A percentile compares a stretch with the other conserved stretches of the same genome.
These are phyloP conservation scores for Drosophila tripunctata DNA, from an alignment of 2,888 invertebrate species.

Conservation along the genomic window DNA sequence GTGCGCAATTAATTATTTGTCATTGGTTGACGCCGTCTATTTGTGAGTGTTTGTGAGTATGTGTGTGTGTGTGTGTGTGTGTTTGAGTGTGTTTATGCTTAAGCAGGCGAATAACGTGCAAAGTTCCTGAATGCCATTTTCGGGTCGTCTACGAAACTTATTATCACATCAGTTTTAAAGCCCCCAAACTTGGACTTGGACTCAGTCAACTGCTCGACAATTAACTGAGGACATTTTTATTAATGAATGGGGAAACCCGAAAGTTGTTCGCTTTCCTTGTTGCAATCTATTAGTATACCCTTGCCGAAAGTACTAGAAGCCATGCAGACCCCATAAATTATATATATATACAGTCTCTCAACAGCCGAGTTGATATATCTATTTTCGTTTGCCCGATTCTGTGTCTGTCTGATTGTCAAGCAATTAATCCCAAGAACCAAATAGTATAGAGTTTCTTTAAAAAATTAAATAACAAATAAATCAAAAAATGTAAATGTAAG, in stretches of 20 bases:
- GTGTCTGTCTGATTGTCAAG: too few species aligned
- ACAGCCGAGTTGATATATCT: too few species aligned
- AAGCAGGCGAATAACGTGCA: conserved; percentile 45
- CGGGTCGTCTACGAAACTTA: conserved; percentile 45
- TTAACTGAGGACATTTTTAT: conserved; percentile 54
- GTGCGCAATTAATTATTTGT: conserved; percentile 77
- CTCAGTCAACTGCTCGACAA: conserved; percentile 41
- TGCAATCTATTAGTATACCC: too few species aligned
- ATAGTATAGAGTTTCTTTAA: too few species aligned
- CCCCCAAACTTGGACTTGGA: conserved; percentile 22
- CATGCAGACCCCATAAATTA: too few species aligned
- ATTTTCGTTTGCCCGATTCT: too few species aligned
- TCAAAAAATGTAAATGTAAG: too few species aligned
- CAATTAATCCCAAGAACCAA: too few species aligned
- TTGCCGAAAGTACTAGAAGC: too few species aligned
- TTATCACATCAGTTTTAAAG: conserved; percentile 50
- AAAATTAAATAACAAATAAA: too few species aligned
- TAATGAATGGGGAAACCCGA: conserved; percentile 23
- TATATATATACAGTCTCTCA: too few species aligned
- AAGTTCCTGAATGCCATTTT: conserved; percentile 47
- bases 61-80: conserved; percentile 3
- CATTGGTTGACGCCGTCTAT: conserved; percentile 60
- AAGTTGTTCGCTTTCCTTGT: neutral
- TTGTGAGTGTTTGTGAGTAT: conserved; percentile 1
- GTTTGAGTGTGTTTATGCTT: conserved; percentile 14